Percentiles rank a stretch among this genome's conserved stretches.
These are phyloP conservation scores for Platygyra sinensis DNA, from an alignment of 64 coral and sea anemone genomes.

Conservation along the genomic window DNA sequence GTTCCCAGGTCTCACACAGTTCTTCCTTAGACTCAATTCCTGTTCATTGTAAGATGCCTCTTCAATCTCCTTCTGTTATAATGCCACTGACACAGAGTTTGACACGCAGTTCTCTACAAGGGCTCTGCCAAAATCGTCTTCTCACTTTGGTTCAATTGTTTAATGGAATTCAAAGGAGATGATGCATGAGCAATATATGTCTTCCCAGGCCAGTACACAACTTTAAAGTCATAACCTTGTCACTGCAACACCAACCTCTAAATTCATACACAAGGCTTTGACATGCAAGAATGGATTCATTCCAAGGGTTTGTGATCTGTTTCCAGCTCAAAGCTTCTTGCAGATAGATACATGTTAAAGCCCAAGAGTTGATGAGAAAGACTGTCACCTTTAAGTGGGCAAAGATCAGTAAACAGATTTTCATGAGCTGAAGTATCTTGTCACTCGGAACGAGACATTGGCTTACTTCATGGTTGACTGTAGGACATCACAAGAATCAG, in stretches of 20 bases:
- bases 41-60: slow-evolving; percentile 48
- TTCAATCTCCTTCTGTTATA: slow-evolving; percentile 43
- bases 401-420: too few relatives aligned
- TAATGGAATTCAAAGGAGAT: neutral
- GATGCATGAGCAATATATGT: slow-evolving; percentile 26
- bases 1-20: slow-evolving; percentile 36
- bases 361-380: too few relatives aligned
- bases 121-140: neutral
- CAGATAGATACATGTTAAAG: neutral
- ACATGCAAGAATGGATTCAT: neutral
- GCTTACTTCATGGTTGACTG: too few relatives aligned
- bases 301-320: slow-evolving; percentile 12
- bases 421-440: too few relatives aligned
- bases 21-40: slow-evolving; percentile 17
- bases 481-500: too few relatives aligned
- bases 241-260: neutral
- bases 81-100: slow-evolving; percentile 49
- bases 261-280: neutral
- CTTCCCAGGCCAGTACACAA: slow-evolving; percentile 38
- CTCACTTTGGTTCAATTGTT: neutral
- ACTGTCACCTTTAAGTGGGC: too few relatives aligned
- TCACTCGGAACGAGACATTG: too few relatives aligned
- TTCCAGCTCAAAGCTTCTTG: neutral
- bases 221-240: slow-evolving; percentile 3
- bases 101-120: slow-evolving; percentile 15